phyloP scores from a whole-genome alignment of 2,888 invertebrate genomes.

The Lasioglossum figueresi region DNA sequence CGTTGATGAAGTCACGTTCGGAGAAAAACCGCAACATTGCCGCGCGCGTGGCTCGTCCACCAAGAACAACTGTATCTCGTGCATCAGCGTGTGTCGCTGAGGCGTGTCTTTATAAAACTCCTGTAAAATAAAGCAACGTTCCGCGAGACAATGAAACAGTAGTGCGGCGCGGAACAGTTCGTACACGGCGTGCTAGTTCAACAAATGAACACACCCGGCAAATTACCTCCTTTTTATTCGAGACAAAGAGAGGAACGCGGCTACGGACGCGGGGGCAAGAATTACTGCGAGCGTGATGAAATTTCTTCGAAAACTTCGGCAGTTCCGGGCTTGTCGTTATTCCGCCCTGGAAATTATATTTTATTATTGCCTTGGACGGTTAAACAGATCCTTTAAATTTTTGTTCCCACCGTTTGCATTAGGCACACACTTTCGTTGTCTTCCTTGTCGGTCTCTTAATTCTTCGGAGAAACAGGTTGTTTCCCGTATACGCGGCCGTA shows the following conservation, averaged over 20 bases:
- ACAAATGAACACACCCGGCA: constrained; percentile 39
- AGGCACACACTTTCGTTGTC: background rate
- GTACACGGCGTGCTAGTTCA: constrained; percentile 14
- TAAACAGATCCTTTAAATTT: background rate
- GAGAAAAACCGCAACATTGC: constrained; percentile 40
- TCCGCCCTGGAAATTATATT: background rate
- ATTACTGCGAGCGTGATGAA: constrained; percentile 14
- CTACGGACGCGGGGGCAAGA: background rate
- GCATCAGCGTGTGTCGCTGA: constrained; percentile 24
- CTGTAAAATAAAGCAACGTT: constrained; percentile 56
- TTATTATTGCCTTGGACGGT: constrained; percentile 9
- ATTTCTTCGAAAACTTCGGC: constrained; percentile 9
- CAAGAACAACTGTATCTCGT: constrained; percentile 18
- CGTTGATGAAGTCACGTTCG: constrained; percentile 44
- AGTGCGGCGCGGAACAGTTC: constrained; percentile 36
- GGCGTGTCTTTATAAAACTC: constrained; percentile 47
- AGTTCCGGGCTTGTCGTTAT: constrained; percentile 27
- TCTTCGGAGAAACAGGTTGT: background rate
- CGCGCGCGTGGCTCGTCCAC: background rate
- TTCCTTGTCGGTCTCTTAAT: constrained; percentile 14
- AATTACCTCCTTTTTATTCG: constrained; percentile 46
- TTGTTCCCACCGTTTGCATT: background rate
- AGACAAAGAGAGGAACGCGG: background rate
- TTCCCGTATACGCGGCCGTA: background rate
- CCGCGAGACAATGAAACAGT: constrained; percentile 55